Conservation (phyloP, 2,113 vertebrate species). For the Spermophilus dauricus region DNA sequence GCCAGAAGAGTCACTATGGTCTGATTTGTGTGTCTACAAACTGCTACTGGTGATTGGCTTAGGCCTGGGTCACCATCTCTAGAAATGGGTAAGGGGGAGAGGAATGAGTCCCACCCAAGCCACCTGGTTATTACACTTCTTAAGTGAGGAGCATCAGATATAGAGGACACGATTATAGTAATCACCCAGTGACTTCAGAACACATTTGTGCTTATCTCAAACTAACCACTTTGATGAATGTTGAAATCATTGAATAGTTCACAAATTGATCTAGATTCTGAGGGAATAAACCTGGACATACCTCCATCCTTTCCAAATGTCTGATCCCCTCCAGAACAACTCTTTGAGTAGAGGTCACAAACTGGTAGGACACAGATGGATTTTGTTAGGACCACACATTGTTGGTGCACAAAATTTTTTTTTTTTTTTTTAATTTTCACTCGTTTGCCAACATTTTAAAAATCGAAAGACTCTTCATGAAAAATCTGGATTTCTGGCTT, state of each 20-base stretch:
- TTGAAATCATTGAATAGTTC: background rate
- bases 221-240: background rate
- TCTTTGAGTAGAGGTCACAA: background rate
- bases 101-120: background rate
- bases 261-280: background rate
- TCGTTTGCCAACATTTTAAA: background rate
- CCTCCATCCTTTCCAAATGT: background rate
- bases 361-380: background rate
- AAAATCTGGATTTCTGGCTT: conserved; percentile 14
- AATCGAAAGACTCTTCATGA: background rate
- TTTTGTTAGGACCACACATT: conserved; percentile 59
- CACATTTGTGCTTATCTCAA: background rate
- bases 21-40: background rate
- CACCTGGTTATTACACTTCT: background rate
- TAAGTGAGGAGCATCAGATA: background rate
- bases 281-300: background rate
- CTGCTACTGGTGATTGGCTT: background rate
- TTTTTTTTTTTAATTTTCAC: background rate
- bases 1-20: too few relatives aligned
- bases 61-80: background rate
- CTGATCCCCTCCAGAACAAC: background rate
- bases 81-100: background rate
- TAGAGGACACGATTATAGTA: background rate
- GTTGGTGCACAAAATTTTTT: background rate
- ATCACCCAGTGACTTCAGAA: background rate